Evolutionary conservation across 2,888 invertebrate genomes (phyloP), one percentile per base, ranked within the genome.

Genomic region (Parthenolecanium corni): DNA sequence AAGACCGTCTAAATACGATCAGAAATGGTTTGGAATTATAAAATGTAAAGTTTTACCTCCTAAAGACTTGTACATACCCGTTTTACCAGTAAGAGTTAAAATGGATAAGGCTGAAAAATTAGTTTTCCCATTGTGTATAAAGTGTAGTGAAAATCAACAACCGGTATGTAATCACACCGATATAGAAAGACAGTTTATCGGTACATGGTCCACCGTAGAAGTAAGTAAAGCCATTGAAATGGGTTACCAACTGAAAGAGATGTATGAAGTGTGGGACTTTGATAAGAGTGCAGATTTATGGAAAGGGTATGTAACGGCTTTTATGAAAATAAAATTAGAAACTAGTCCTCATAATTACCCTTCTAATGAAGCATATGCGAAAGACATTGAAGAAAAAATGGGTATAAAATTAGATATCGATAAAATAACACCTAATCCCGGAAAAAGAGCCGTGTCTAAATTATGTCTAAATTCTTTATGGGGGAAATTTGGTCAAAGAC

Each of bases 381-480:
- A 63, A 51, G 52, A 64, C 25, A 65, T 67, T 54, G 66, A 65
- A 65, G 57, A 68, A 63, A 65, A 64, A 54, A 63, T 67, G 53
- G 67, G 65, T 56, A 68, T 68, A 47, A 65, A 67, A 25, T 65
- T 69, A 56, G 67, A 66, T 61, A 38, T 11, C 1, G 36, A 36
- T 2, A 67, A 68, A 65, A 67, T 68, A 42, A 53, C 51, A 31
- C 40, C 16, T n/a, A 68, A 69, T 46, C 67, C 66, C 42, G 69
- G 67, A 44, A 66, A 65, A 53, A 65, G 68, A 52, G 63, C 66
- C 40, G 65, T 69, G 16, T 64, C 68, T 1, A 69, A 69, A 65
- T 64, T 68, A 52, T 67, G 67, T 47, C 65, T 70, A 40, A 69
- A 69, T 64, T 65, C 57, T 51, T 64, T 68, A 46, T 69, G 68